These are phyloP conservation scores for Alca torda DNA, from an alignment of 2,797 vertebrate genomes.

Conservation along the genomic window DNA sequence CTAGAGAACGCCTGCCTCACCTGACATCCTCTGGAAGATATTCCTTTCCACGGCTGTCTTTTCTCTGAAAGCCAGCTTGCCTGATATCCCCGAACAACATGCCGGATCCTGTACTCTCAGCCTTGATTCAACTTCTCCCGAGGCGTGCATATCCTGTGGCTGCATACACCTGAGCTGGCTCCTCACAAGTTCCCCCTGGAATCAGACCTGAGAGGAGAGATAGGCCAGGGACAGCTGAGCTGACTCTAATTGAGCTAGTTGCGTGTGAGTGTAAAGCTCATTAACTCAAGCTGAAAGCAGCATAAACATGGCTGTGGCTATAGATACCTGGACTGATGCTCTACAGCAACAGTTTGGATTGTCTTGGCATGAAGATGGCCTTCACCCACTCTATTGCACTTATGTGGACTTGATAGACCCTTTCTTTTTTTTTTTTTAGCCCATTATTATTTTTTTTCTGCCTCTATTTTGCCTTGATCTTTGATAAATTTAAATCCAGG, in stretches of 20 bases:
- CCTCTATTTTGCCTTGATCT: not conserved
- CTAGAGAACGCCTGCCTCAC: not conserved
- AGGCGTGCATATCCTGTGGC: constrained; percentile 25
- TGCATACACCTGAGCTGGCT: constrained; percentile 32
- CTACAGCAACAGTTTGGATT: not conserved
- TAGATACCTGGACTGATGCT: not conserved
- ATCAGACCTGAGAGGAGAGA: constrained; percentile 5
- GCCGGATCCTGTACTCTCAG: constrained; percentile 2
- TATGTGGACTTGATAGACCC: not conserved
- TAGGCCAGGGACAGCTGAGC: not conserved
- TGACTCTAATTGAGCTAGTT: not conserved
- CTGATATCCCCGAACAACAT: not conserved
- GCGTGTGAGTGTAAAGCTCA: not conserved
- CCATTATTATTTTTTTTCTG: not conserved
- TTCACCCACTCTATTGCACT: not conserved
- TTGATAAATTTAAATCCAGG: not conserved
- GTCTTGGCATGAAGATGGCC: not conserved
- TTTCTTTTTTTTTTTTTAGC: not conserved
- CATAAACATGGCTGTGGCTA: not conserved
- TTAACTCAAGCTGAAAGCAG: not conserved
- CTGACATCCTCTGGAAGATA: constrained; percentile 21
- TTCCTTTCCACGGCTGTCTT: not conserved
- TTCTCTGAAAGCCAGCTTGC: not conserved
- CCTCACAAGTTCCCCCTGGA: not conserved
- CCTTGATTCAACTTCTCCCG: not conserved